Evolutionary conservation across 2,113 vertebrate genomes (phyloP), one percentile per base, ranked within the genome.

Genomic region (Piaya cayana): DNA sequence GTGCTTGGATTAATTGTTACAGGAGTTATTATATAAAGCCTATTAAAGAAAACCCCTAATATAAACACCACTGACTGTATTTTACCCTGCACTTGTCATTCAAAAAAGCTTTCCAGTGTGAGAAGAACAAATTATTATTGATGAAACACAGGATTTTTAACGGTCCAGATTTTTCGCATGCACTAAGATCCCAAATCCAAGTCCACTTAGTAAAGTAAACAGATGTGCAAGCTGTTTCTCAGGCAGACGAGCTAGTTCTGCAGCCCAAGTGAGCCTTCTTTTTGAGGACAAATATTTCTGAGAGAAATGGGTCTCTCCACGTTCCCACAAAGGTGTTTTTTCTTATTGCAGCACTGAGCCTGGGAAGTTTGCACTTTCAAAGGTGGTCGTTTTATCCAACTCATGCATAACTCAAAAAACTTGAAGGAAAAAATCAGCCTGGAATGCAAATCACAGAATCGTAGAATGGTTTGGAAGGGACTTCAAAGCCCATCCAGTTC

Each of bases 1-100:
- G 32, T 74, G 30, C 55, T 70, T 23, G 76, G 68, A 82, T 92
- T 96, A 96, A 86, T 95, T 94, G 75, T 81, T 93, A 87, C 67
- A 87, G 67, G 45, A 88, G 58, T 72, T 93, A 91, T 84, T 91
- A 85, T 58, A 90, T 50, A 90, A 94, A 96, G 83, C 83, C 58
- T 88, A 82, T 76, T 92, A 84, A 71, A 70, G 90, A 43, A 32
- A 34, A 25, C 43, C 43, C 18, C 13, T 77, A 62, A 69, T 88
- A 90, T 72, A 82, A 93, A 95, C 52, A 82, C 29, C 47, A 29
- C 37, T 82, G 75, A 50, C 47, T 76, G 50, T 90, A 86, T 88
- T 95, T 90, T 58, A 80, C 63, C 50, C n/a, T 43, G n/a, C 19
- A 32, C 60, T 80, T 80, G 50, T 50, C 50, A 88, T 63, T 91